Conservation (phyloP, 2,888 invertebrate genomes). For the Tetranychus piercei region DNA sequence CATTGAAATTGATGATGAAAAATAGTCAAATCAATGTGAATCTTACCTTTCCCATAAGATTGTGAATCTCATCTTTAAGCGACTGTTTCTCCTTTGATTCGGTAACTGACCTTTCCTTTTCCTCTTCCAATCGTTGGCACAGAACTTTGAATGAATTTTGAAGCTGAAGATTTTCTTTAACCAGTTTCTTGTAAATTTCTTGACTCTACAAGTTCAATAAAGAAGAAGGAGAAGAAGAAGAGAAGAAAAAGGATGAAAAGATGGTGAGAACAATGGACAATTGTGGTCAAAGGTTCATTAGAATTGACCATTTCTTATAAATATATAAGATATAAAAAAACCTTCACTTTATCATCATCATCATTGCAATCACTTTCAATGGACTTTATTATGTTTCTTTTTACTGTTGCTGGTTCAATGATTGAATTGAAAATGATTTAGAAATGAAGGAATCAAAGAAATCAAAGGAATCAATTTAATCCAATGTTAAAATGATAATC, state of each 20-base stretch:
- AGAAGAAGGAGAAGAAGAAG: neutral
- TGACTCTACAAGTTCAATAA: neutral
- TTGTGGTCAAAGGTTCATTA: neutral
- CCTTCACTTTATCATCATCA: too few species aligned
- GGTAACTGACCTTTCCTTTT: neutral
- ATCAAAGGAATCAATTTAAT: too few species aligned
- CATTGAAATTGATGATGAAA: neutral
- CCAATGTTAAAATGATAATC: too few species aligned
- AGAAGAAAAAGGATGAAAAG: neutral
- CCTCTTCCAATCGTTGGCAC: neutral
- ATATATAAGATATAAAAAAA: too few species aligned
- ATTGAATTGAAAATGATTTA: too few species aligned
- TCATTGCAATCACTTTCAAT: too few species aligned
- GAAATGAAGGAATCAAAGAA: too few species aligned
- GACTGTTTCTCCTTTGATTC: conserved; percentile 1
- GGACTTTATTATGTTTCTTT: too few species aligned
- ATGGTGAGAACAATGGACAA: neutral
- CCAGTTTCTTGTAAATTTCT: neutral
- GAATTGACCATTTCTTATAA: neutral
- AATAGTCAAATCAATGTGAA: neutral
- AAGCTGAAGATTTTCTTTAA: conserved; percentile 12
- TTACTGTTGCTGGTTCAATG: too few species aligned
- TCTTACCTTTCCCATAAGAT: neutral
- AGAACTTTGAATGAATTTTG: conserved; percentile 5
- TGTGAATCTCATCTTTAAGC: neutral